These are phyloP conservation scores for Coronaproctus castanopsis DNA, from an alignment of 2,888 invertebrate species.

Conservation along the genomic window DNA sequence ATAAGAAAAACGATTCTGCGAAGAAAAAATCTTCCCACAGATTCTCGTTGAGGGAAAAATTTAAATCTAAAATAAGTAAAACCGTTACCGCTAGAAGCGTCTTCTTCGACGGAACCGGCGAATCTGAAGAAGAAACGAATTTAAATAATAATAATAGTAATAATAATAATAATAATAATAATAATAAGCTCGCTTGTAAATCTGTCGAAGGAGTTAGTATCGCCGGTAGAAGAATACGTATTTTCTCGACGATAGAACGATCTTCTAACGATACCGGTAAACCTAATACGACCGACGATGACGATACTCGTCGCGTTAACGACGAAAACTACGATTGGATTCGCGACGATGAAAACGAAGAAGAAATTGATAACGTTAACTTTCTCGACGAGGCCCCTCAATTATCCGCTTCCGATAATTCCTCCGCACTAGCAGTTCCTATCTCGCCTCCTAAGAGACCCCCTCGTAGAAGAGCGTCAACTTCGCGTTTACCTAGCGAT, in stretches of 20 bases:
- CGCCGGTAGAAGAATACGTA: constrained; percentile 44
- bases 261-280: background rate
- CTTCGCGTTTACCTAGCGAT: constrained; percentile 18
- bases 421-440: constrained; percentile 21
- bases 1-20: constrained; percentile 21
- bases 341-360: constrained; percentile 12
- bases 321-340: background rate
- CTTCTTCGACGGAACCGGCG: background rate
- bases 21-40: constrained; percentile 30
- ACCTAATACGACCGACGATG: constrained; percentile 27
- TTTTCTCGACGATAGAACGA: constrained; percentile 27
- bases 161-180: too few relatives aligned
- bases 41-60: constrained; percentile 33
- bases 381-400: background rate
- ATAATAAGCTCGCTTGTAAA: background rate
- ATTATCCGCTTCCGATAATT: background rate
- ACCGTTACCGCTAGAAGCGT: constrained; percentile 28
- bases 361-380: constrained; percentile 9
- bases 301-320: background rate
- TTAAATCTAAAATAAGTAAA: constrained; percentile 26
- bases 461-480: constrained; percentile 37
- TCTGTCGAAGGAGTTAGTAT: constrained; percentile 31
- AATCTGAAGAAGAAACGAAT: background rate
- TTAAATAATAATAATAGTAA: too few relatives aligned
- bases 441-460: constrained; percentile 31